Conservation (phyloP, 2,113 vertebrate species). For the Elanoides forficatus region DNA sequence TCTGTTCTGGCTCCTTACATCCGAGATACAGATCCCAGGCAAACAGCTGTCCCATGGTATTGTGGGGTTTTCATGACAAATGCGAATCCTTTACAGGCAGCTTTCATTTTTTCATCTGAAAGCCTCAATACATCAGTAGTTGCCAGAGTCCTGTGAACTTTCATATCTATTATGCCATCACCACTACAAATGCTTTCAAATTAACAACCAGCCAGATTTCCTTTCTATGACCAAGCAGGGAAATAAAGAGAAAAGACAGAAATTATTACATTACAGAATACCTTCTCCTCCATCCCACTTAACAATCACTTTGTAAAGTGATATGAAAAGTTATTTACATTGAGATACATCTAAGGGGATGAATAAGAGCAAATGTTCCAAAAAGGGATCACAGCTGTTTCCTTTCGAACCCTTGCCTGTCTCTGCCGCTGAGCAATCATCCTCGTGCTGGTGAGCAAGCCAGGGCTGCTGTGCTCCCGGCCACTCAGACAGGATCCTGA, state of each 20-base stretch:
- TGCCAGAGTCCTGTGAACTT: conserved; percentile 13
- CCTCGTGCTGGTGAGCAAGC: fast-evolving
- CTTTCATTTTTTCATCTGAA: neutral
- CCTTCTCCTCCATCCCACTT: neutral
- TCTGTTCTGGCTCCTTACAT: neutral
- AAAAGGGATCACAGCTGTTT: neutral
- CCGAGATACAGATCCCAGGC: neutral
- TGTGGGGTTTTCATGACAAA: neutral
- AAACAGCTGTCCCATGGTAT: neutral
- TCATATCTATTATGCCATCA: neutral
- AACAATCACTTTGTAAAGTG: neutral
- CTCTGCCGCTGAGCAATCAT: neutral
- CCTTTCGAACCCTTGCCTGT: neutral
- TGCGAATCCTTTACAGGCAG: neutral
- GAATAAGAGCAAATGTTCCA: neutral
- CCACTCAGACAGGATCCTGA: neutral
- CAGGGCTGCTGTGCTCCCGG: neutral
- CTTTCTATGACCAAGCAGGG: neutral
- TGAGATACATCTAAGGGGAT: neutral
- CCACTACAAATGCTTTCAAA: neutral
- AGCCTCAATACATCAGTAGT: neutral
- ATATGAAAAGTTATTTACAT: conserved; percentile 25
- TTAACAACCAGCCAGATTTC: neutral
- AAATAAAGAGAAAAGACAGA: conserved; percentile 25
- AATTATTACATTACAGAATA: neutral